These are phyloP conservation scores for Macropodus opercularis DNA, from an alignment of 2,797 vertebrate species.

Conservation along the genomic window DNA sequence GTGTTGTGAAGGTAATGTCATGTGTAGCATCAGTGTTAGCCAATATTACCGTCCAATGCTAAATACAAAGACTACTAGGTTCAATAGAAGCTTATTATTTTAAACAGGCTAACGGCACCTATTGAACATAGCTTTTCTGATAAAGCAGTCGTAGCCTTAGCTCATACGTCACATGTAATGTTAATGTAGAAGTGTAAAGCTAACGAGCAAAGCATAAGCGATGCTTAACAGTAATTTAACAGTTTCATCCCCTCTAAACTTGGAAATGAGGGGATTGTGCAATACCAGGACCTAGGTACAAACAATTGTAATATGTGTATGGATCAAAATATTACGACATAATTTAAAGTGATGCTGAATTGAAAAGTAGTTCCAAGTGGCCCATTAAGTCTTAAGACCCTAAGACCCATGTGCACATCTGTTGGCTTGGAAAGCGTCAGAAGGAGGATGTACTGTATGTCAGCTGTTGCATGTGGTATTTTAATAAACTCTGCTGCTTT, in stretches of 20 bases:
- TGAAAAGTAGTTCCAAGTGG: not conserved
- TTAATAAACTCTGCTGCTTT: not conserved
- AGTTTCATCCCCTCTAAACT: too few species aligned
- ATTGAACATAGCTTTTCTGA: not conserved
- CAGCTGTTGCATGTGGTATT: not conserved
- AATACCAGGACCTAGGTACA: not conserved
- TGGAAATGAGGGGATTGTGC: not conserved
- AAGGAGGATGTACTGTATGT: not conserved
- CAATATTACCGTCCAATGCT: not conserved
- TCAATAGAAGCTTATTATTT: not conserved
- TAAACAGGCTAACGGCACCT: not conserved
- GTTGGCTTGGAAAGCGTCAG: not conserved
- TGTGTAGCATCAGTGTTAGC: not conserved
- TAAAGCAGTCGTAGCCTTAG: not conserved
- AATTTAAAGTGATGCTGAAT: not conserved
- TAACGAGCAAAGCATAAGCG: too few species aligned
- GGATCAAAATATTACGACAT: too few species aligned
- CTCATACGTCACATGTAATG: not conserved
- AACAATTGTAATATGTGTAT: not conserved
- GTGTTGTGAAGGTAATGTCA: not conserved
- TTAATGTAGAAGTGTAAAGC: not conserved
- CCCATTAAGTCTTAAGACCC: not conserved
- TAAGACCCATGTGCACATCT: not conserved
- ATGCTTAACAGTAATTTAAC: too few species aligned
- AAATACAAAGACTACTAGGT: accelerated